Conservation (phyloP, 2,888 invertebrate species). For the Eristalis tenax region DNA sequence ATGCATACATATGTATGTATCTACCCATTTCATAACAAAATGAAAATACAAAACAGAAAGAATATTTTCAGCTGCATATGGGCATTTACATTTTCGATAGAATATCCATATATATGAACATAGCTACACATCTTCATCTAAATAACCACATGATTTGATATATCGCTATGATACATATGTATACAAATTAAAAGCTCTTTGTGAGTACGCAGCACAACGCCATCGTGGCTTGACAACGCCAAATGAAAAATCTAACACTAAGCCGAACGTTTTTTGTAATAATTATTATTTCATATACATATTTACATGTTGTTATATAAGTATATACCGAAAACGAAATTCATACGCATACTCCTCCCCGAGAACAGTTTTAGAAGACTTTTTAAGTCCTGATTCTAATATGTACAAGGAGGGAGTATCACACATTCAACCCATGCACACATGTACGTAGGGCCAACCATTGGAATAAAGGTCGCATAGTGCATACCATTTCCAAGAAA, state of each 20-base stretch:
- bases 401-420: background rate
- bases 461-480: conserved; percentile 18
- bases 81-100: too few relatives aligned
- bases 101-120: too few relatives aligned
- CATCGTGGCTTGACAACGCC: background rate
- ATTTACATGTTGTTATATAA: background rate
- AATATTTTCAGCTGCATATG: too few relatives aligned
- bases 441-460: conserved; percentile 11
- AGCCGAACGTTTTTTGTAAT: background rate
- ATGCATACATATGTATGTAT: too few relatives aligned
- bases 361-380: conserved; percentile 34
- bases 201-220: background rate
- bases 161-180: background rate
- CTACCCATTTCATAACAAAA: too few relatives aligned
- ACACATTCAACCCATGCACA: conserved; percentile 12
- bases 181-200: background rate
- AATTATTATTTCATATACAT: background rate
- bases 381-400: conserved; percentile 11
- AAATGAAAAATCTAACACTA: conserved; percentile 34
- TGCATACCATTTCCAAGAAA: conserved; percentile 26
- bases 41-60: too few relatives aligned
- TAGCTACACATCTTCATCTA: too few relatives aligned
- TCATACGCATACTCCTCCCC: conserved; percentile 48
- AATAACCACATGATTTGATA: background rate
- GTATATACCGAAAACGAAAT: conserved; percentile 31